Evolutionary conservation across 2,113 vertebrate genomes (phyloP).

Genomic region (Octodon degus): DNA sequence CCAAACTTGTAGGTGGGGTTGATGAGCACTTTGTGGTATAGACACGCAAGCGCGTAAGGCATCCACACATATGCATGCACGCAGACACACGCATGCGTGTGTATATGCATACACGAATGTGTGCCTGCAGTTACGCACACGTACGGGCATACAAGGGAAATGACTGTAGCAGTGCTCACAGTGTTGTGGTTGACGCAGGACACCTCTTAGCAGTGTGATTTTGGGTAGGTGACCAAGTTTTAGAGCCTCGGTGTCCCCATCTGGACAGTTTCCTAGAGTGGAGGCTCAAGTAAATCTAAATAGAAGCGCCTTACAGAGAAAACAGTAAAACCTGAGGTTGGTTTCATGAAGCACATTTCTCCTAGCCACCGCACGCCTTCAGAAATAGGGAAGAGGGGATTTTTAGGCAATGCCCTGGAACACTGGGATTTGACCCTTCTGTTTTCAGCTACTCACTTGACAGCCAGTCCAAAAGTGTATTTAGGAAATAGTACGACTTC

Average conservation of each 20-base stretch:
- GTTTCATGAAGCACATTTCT: neutral
- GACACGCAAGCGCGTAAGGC: neutral
- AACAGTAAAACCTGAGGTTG: neutral
- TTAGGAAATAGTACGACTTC: conserved; percentile 19
- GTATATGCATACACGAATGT: neutral
- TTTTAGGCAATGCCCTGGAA: neutral
- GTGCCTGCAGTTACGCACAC: neutral
- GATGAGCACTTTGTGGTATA: neutral
- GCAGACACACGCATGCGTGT: neutral
- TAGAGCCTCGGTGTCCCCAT: neutral
- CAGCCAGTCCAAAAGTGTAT: conserved; percentile 19
- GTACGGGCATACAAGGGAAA: neutral
- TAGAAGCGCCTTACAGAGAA: neutral
- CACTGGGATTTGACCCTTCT: neutral
- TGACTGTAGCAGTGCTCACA: neutral
- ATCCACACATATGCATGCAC: neutral
- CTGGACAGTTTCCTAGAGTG: conserved; percentile 1
- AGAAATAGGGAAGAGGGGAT: neutral
- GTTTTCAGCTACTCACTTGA: neutral
- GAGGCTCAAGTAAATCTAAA: conserved; percentile 8
- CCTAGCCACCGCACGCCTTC: neutral
- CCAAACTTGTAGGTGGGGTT: neutral
- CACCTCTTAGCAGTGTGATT: neutral
- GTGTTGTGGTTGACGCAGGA: neutral
- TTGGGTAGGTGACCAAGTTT: neutral